Conservation (phyloP, 2,888 invertebrate genomes). For the Hypercompe scribonia region DNA sequence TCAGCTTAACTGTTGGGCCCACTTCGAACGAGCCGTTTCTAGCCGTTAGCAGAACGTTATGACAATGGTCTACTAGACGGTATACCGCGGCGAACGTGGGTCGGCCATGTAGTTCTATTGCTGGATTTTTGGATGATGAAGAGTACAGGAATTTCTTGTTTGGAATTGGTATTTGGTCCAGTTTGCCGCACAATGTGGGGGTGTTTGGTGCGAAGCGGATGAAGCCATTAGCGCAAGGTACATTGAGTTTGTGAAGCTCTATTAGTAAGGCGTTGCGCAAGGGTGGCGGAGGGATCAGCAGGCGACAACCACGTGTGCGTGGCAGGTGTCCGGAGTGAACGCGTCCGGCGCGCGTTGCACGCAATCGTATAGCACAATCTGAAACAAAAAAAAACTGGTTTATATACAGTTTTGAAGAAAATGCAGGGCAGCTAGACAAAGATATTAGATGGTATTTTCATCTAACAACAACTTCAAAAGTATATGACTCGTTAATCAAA, state of each 20-base stretch:
- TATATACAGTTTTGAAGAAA: no score
- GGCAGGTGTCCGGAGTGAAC: constrained; percentile 86
- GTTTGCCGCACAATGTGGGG: constrained; percentile 88
- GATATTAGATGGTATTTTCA: not conserved
- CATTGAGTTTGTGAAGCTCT: constrained; percentile 89
- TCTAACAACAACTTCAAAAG: no score
- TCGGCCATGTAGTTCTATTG: constrained; percentile 87
- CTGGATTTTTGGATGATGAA: constrained; percentile 78
- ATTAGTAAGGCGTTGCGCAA: constrained; percentile 87
- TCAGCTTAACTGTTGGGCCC: constrained; percentile 86
- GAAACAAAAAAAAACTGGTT: constrained; percentile 69
- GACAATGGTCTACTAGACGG: constrained; percentile 90
- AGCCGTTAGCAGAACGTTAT: constrained; percentile 88
- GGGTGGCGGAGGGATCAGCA: constrained; percentile 81
- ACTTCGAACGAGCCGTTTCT: constrained; percentile 89
- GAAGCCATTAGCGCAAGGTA: constrained; percentile 88
- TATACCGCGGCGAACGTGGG: constrained; percentile 89
- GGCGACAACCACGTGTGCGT: constrained; percentile 82
- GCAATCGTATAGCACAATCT: constrained; percentile 88
- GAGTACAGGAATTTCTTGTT: constrained; percentile 88
- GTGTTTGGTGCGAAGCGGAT: constrained; percentile 86
- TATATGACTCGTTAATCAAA: no score
- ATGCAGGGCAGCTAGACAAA: not conserved
- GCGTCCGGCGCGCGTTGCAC: constrained; percentile 73
- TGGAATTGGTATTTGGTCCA: constrained; percentile 88